Base-by-base conservation (phyloP, 2,797 vertebrate genomes). In the Cyclopterus lumpus region DNA sequence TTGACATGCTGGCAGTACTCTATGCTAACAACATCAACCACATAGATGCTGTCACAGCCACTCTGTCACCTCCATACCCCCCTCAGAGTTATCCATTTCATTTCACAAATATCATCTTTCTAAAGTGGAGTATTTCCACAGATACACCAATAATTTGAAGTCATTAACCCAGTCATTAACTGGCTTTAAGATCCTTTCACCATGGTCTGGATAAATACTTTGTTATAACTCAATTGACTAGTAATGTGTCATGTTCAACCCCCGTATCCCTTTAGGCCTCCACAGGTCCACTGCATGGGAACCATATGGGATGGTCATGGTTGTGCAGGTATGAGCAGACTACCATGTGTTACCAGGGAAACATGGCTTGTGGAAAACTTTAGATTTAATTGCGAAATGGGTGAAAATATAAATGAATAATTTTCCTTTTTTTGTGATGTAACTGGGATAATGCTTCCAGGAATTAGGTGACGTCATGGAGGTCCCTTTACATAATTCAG, bases 11-110 rank as follows among this genome's bases (percentile, higher is more conserved):
- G 72, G 73, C 40, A 48, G 77, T 72, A 86, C 80, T 81, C 73
- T 44, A 73, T 77, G 62, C 87, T 90, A 90, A 91, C 76, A 26
- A 76, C 71, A 79, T 89, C 89, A 91, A 74, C 71, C 77, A 70
- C 79, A 90, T 73, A 79, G 59, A 75, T 84, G 59, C 76, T 87
- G 88, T 87, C 89, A 87, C 64, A 87, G 73, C 71, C 85, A 87
- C 79, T 89, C 78, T 49, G 79, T 87, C 84, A 81, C 40, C 22
- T 61, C 6, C 44, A 42, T 8, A 6, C 18, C 4, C 60, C 64
- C n/a, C 28, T 10, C 9, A 2, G 11, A 61, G 53, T 57, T 11
- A 62, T 3, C 54, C 2, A 48, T 65, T 53, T 42, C 67, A 75
- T 24, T 30, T 70, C 28, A 68, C 26, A 67, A 53, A 40, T 4